Evolutionary conservation across 1,140 invertebrate species (phyloP).

Genomic region (Spodoptera frugiperda): DNA sequence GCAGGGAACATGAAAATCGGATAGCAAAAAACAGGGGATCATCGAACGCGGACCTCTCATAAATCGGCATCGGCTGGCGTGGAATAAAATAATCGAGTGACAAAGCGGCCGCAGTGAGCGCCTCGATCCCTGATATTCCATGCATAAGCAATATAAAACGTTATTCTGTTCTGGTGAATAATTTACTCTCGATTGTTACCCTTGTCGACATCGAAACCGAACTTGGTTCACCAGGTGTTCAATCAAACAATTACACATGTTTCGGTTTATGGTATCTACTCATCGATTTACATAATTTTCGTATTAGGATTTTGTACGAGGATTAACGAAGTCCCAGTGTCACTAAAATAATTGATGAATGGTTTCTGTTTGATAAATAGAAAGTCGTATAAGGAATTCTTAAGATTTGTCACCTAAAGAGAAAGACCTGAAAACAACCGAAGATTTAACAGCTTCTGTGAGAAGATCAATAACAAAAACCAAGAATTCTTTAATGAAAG

Average conservation of each 20-base stretch:
- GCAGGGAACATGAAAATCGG: constrained; percentile 52
- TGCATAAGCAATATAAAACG: constrained; percentile 70
- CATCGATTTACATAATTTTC: constrained; percentile 20
- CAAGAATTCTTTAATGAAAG: constrained; percentile 15
- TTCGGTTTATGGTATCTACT: constrained; percentile 43
- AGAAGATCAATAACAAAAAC: constrained; percentile 3
- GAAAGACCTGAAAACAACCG: background rate
- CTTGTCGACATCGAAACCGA: constrained; percentile 48
- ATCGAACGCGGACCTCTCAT: constrained; percentile 52
- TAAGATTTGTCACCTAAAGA: background rate
- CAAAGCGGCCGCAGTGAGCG: constrained; percentile 56
- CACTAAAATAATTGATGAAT: no score
- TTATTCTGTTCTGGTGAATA: constrained; percentile 70
- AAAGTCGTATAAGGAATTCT: no score
- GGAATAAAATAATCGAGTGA: constrained; percentile 66
- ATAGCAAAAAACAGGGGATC: constrained; percentile 56
- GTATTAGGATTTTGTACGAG: background rate
- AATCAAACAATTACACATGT: constrained; percentile 58
- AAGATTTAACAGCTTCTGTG: background rate
- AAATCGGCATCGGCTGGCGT: constrained; percentile 57
- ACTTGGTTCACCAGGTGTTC: constrained; percentile 64
- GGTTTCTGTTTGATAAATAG: no score
- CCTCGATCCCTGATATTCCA: constrained; percentile 64
- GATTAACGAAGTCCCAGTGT: no score
- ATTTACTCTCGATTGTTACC: constrained; percentile 74